phyloP scores from a whole-genome alignment of 2,113 vertebrate species.

The Hippocampus zosterae region DNA sequence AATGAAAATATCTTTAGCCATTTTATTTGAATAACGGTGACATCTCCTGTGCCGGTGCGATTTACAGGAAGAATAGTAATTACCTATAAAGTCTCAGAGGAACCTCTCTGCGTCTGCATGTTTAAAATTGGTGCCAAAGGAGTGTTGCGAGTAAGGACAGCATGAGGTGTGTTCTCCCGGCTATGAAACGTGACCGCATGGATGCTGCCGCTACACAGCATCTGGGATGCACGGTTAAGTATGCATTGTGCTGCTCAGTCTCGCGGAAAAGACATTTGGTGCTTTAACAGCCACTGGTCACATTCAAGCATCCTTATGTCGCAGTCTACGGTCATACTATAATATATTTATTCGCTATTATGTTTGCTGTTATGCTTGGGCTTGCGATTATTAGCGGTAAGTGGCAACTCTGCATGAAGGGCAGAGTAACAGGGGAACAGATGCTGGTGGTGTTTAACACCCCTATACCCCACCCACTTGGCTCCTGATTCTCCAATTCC shows the following conservation, averaged over 20 bases:
- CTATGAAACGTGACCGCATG: not conserved
- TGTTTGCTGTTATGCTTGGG: not conserved
- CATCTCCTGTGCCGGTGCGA: not conserved
- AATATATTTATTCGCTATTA: not conserved
- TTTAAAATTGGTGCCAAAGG: conserved; percentile 3
- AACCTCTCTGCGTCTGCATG: not conserved
- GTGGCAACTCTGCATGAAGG: too few relatives aligned
- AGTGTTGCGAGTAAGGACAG: conserved; percentile 1
- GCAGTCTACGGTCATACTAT: not conserved
- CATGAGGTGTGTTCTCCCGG: not conserved
- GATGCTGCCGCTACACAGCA: not conserved
- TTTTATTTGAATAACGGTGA: not conserved
- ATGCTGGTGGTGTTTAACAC: not conserved
- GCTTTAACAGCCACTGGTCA: not conserved
- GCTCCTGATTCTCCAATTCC: not conserved
- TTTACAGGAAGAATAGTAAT: not conserved
- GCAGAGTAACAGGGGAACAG: not conserved
- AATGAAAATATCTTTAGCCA: not conserved
- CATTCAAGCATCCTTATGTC: not conserved
- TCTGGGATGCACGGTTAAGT: not conserved
- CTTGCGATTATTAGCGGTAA: not conserved
- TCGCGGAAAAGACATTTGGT: not conserved
- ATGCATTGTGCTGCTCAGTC: not conserved
- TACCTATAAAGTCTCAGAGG: not conserved
- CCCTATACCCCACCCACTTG: not conserved